These are phyloP conservation scores for Conchocele bisecta DNA, from an alignment of 2,888 invertebrate species.

Conservation along the genomic window DNA sequence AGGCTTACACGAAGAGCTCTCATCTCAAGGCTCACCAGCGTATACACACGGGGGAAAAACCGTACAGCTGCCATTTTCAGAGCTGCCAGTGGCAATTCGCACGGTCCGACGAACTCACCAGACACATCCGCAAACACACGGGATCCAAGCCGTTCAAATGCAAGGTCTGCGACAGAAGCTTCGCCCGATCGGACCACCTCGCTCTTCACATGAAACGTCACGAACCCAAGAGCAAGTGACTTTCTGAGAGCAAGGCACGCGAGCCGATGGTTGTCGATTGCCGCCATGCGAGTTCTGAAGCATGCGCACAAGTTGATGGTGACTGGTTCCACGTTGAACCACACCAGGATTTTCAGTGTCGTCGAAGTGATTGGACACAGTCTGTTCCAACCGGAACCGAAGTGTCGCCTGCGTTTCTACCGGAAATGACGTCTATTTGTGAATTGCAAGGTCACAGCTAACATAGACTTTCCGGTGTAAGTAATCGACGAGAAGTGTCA, in stretches of 20 bases:
- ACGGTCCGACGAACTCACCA: conserved; percentile 85
- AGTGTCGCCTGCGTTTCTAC: too few species aligned
- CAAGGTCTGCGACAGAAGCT: conserved; percentile 85
- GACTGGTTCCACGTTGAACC: conserved; percentile 15
- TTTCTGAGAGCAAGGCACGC: conserved; percentile 9
- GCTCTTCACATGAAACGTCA: conserved; percentile 86
- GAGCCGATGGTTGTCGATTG: conserved; percentile 7
- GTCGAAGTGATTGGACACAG: background rate
- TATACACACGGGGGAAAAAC: conserved; percentile 92
- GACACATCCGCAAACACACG: conserved; percentile 86
- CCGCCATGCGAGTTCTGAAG: background rate
- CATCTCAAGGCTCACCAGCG: conserved; percentile 98
- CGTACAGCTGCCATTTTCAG: conserved; percentile 85
- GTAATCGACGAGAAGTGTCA: too few species aligned
- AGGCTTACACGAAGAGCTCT: conserved; percentile 99
- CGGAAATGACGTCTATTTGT: too few species aligned
- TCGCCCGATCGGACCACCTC: conserved; percentile 86
- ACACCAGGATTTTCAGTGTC: conserved; percentile 5
- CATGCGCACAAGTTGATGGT: background rate
- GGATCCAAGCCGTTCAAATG: conserved; percentile 86
- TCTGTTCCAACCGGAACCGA: too few species aligned
- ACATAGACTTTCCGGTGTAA: too few species aligned
- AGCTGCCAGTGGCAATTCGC: conserved; percentile 86
- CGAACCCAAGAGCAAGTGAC: conserved; percentile 88
- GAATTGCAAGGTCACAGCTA: too few species aligned